Evolutionary conservation across 64 coral and sea anemone species (phyloP).

Genomic region (Astreopora myriophthalma): DNA sequence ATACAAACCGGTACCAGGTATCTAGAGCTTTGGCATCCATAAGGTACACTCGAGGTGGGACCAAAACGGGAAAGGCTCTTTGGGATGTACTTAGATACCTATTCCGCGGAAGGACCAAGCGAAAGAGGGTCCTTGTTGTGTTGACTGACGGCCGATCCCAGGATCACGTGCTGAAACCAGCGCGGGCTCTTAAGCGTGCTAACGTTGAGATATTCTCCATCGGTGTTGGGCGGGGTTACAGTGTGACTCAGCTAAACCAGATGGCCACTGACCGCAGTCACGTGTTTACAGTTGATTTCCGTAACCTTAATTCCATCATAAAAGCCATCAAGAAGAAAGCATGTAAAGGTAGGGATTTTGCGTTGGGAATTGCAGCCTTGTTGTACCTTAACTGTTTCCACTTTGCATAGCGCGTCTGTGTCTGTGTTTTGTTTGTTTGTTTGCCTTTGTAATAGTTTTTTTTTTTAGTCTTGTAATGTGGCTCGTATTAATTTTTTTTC

Average conservation of each 20-base stretch:
- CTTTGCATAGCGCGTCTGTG: too few relatives aligned
- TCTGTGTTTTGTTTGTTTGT: background rate
- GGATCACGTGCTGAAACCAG: conserved; percentile 29
- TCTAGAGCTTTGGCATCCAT: conserved; percentile 59
- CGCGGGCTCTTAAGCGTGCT: conserved; percentile 33
- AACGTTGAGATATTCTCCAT: conserved; percentile 9
- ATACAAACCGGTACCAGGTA: background rate
- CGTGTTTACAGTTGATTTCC: conserved; percentile 66
- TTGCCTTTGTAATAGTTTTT: background rate
- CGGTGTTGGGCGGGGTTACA: conserved; percentile 55
- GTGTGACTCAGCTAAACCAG: background rate
- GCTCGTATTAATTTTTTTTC: background rate
- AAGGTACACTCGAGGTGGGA: conserved; percentile 49
- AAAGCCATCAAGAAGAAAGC: conserved; percentile 59
- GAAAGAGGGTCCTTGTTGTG: background rate
- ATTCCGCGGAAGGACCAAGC: conserved; percentile 21
- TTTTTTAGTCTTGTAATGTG: background rate
- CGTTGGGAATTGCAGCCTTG: background rate
- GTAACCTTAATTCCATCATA: conserved; percentile 56
- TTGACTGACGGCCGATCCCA: conserved; percentile 55
- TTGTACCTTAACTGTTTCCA: background rate
- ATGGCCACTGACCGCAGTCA: conserved; percentile 48
- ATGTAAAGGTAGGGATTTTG: conserved; percentile 53
- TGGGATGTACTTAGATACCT: background rate
- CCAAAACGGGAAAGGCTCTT: conserved; percentile 69